Conservation (phyloP, 2,113 vertebrate genomes). For the Porphyrio hochstetteri region DNA sequence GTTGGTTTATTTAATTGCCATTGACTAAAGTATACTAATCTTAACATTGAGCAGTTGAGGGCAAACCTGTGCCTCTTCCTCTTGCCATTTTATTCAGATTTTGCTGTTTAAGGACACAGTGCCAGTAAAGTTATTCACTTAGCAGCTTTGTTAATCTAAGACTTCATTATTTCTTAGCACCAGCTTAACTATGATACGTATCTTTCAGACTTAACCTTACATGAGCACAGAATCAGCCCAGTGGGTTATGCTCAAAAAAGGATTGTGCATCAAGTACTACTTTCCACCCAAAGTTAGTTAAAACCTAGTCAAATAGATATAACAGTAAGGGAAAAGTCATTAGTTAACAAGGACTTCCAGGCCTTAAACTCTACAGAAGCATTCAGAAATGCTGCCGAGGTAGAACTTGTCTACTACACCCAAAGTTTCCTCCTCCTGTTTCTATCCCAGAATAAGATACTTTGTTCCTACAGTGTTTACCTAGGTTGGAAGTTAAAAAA, state of each 20-base stretch:
- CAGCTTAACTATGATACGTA: neutral
- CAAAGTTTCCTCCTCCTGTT: neutral
- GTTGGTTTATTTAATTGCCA: neutral
- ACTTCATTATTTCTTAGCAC: neutral
- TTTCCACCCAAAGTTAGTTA: neutral
- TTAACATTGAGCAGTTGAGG: neutral
- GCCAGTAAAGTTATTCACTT: neutral
- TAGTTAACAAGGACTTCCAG: neutral
- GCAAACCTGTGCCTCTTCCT: neutral
- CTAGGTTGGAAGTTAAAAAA: neutral
- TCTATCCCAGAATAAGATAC: neutral
- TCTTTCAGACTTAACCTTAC: neutral
- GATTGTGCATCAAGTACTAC: neutral
- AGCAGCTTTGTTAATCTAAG: neutral
- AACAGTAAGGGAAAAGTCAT: neutral
- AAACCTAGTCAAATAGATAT: neutral
- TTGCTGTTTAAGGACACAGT: neutral
- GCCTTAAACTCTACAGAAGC: neutral
- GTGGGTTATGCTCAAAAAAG: neutral
- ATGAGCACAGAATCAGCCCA: neutral
- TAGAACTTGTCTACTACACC: neutral
- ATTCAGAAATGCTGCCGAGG: neutral
- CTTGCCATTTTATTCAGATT: neutral
- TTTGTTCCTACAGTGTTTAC: neutral
- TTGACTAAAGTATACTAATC: neutral